These are phyloP conservation scores for Oryzias celebensis DNA, from an alignment of 2,113 vertebrate genomes.

Conservation along the genomic window DNA sequence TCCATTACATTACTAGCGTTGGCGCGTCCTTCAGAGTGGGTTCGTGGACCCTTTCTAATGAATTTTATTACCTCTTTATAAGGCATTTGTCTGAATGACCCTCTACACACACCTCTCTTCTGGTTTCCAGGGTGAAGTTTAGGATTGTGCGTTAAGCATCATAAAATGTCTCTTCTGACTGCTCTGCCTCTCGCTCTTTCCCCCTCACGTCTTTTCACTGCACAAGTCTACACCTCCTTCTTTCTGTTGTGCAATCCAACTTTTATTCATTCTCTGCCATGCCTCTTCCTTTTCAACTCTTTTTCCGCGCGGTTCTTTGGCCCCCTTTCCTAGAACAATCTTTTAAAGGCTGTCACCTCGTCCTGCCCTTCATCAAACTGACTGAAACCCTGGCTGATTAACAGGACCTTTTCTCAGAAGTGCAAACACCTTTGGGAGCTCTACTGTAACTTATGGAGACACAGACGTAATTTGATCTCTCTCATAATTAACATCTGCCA, in stretches of 20 bases:
- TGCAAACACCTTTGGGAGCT: constrained; percentile 30
- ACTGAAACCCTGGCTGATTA: constrained; percentile 43
- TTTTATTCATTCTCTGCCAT: constrained; percentile 1
- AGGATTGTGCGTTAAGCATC: constrained; percentile 15
- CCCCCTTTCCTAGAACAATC: constrained; percentile 27
- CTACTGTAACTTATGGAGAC: constrained; percentile 55
- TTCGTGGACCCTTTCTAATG: background rate
- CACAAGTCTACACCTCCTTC: background rate
- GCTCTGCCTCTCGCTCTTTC: background rate
- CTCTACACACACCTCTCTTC: constrained; percentile 3
- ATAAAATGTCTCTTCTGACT: background rate
- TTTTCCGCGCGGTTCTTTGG: background rate
- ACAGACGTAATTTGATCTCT: constrained; percentile 42
- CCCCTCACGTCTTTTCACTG: background rate
- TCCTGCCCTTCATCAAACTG: constrained; percentile 36
- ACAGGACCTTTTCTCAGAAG: constrained; percentile 44
- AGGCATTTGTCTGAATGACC: background rate
- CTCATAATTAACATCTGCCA: constrained; percentile 58
- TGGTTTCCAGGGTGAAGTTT: constrained; percentile 17
- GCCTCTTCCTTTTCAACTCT: constrained; percentile 5
- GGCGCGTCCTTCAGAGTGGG: background rate
- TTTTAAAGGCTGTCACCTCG: constrained; percentile 32
- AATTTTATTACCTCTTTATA: constrained; percentile 1
- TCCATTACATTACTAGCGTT: background rate
- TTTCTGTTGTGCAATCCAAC: constrained; percentile 1